Conservation (phyloP, 2,113 vertebrate genomes). For the Xiphophorus maculatus region DNA sequence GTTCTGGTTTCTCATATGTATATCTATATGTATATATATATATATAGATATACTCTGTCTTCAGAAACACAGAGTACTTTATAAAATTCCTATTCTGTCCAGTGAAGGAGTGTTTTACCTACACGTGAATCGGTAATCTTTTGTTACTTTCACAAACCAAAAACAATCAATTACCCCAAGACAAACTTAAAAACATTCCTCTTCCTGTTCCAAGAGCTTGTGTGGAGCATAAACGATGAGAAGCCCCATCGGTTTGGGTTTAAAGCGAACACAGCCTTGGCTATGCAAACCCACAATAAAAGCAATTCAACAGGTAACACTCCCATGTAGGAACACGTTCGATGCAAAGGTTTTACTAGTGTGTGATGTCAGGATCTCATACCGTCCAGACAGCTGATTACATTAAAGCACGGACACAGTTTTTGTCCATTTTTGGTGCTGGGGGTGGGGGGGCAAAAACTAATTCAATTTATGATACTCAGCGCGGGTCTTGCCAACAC, state of each 20-base stretch:
- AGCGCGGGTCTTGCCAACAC: slow-evolving; percentile 58
- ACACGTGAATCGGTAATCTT: slow-evolving; percentile 32
- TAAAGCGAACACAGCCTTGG: slow-evolving; percentile 59
- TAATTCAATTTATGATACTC: slow-evolving; percentile 74
- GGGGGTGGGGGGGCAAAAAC: slow-evolving; percentile 65
- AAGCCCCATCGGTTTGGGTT: slow-evolving; percentile 50
- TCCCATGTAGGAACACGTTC: slow-evolving; percentile 43
- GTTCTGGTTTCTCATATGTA: neutral
- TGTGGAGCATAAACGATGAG: slow-evolving; percentile 43
- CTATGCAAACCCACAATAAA: slow-evolving; percentile 49
- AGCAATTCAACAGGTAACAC: slow-evolving; percentile 65
- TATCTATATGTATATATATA: too few species aligned
- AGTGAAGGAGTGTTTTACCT: slow-evolving; percentile 23
- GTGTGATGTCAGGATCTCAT: slow-evolving; percentile 60
- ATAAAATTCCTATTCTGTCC: neutral
- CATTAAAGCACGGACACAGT: slow-evolving; percentile 64
- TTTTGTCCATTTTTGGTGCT: slow-evolving; percentile 80
- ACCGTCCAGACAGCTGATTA: slow-evolving; percentile 64
- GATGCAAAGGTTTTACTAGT: slow-evolving; percentile 44
- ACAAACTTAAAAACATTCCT: slow-evolving; percentile 56
- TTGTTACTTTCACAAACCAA: slow-evolving; percentile 46
- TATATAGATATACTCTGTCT: too few species aligned
- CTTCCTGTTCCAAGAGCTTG: slow-evolving; percentile 38
- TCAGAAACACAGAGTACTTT: neutral
- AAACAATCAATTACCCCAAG: slow-evolving; percentile 62